A percentile compares a stretch with the other conserved stretches of the same genome.
phyloP scores from a whole-genome alignment of 2,113 vertebrate species.

The Pomatorhinus ruficollis region DNA sequence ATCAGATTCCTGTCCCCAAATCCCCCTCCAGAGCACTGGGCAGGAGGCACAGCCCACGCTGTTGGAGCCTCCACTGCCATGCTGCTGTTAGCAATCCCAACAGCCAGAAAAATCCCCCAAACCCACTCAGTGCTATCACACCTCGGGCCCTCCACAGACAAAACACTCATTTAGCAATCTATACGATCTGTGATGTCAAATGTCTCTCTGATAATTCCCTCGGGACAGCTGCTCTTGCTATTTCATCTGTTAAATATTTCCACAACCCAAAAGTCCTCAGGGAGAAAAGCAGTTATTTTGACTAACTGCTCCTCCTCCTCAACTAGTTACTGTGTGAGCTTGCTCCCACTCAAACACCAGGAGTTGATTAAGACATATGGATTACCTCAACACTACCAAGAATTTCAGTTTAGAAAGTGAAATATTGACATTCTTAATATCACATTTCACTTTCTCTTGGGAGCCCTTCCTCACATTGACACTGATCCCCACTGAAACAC shows the following conservation, averaged over 20 bases:
- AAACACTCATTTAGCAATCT: constrained; percentile 18
- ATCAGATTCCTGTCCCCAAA: background rate
- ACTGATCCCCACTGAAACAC: background rate
- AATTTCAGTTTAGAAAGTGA: constrained; percentile 46
- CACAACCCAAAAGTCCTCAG: constrained; percentile 39
- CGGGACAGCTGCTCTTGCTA: constrained; percentile 37
- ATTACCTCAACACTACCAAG: constrained; percentile 62
- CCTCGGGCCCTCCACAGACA: background rate
- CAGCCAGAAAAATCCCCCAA: background rate
- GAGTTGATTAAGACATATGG: constrained; percentile 69
- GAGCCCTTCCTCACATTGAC: background rate
- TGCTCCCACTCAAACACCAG: constrained; percentile 62
- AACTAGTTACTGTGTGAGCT: constrained; percentile 53
- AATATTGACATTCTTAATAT: constrained; percentile 62
- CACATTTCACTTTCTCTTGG: background rate
- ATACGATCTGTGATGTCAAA: background rate
- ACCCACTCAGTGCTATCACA: background rate
- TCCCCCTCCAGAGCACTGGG: background rate
- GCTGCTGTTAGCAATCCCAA: background rate
- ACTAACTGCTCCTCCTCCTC: constrained; percentile 67
- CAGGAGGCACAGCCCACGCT: background rate
- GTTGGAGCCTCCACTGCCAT: rapidly evolving
- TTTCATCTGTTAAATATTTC: constrained; percentile 52
- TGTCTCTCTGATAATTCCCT: background rate
- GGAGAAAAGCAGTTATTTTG: constrained; percentile 60